These are phyloP conservation scores for Myotis yumanensis DNA, from an alignment of 2,113 vertebrate species.

Conservation along the genomic window DNA sequence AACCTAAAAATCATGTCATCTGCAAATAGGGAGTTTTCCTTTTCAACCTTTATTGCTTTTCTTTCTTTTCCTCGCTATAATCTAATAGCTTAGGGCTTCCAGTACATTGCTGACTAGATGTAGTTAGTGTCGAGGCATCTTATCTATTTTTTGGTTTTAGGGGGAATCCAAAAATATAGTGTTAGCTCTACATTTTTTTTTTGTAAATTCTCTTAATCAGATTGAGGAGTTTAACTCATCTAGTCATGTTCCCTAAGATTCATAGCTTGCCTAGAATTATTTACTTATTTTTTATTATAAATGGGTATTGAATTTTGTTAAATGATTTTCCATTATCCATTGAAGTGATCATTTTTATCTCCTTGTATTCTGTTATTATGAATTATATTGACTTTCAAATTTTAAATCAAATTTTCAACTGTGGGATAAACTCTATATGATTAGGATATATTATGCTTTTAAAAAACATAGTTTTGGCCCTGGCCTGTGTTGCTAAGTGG, in stretches of 20 bases:
- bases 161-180: background rate
- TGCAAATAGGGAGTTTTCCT: background rate
- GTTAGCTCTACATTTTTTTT: background rate
- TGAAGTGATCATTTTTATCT: background rate
- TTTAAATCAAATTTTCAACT: background rate
- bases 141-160: background rate
- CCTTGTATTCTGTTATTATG: background rate
- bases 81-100: background rate
- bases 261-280: background rate
- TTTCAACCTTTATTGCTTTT: constrained; percentile 3
- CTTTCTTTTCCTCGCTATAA: background rate
- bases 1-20: background rate
- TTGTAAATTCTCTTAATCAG: background rate
- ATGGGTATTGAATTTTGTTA: constrained; percentile 14
- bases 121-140: background rate
- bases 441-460: background rate
- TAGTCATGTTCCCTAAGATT: background rate
- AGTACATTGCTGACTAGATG: background rate
- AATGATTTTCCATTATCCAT: background rate
- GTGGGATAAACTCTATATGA: background rate
- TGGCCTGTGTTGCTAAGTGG: no score
- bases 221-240: background rate
- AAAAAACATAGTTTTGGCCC: background rate
- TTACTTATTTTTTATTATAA: constrained; percentile 27
- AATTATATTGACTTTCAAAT: constrained; percentile 16